These are phyloP conservation scores for Tolypeutes matacus DNA, from an alignment of 2,797 vertebrate species.

Conservation along the genomic window DNA sequence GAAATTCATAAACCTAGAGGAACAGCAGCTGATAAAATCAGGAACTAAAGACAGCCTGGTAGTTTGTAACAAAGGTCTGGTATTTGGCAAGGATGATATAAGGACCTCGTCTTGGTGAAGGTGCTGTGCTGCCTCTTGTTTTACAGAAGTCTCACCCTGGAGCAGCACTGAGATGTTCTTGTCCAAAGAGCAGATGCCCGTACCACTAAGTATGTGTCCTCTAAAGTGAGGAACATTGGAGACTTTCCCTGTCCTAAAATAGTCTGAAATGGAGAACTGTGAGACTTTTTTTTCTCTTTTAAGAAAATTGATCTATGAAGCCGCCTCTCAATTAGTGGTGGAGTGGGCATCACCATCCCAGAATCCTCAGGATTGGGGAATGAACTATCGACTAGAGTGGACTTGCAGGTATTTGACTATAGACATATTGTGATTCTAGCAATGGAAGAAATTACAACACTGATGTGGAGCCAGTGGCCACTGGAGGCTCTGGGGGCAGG, in stretches of 20 bases:
- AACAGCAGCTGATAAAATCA: neutral
- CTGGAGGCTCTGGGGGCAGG: too few relatives aligned
- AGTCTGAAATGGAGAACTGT: neutral
- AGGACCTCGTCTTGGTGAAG: neutral
- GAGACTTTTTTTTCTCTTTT: neutral
- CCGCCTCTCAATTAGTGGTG: too few relatives aligned
- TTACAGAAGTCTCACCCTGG: neutral
- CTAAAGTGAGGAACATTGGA: neutral
- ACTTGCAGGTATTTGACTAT: too few relatives aligned
- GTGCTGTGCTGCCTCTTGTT: neutral
- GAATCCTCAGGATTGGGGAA: too few relatives aligned
- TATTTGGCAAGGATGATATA: neutral
- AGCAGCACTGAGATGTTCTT: neutral
- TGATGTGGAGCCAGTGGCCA: too few relatives aligned
- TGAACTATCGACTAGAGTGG: too few relatives aligned
- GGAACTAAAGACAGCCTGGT: neutral
- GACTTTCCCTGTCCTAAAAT: neutral
- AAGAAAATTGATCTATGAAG: neutral
- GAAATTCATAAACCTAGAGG: neutral
- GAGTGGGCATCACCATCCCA: too few relatives aligned
- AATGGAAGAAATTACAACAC: too few relatives aligned
- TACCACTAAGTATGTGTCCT: neutral
- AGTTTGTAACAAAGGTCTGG: neutral
- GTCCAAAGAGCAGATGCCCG: neutral
- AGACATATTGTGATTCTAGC: too few relatives aligned